Base-by-base conservation (phyloP, 1,140 invertebrate genomes). In the Bombus impatiens region DNA sequence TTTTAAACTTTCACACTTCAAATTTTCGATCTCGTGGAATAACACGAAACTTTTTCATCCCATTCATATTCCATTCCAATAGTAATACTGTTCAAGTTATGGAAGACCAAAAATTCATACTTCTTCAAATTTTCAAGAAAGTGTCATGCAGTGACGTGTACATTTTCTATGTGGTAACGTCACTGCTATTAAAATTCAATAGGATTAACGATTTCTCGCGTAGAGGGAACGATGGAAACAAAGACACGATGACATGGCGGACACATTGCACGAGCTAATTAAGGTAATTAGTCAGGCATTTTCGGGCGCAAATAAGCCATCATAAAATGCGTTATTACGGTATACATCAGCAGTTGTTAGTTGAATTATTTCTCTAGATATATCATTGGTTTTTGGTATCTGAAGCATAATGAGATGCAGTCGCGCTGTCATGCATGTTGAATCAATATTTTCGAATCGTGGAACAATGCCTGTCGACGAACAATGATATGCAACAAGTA, bases 401-500 rank as follows among this genome's bases (percentile, higher is more conserved):
- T 13, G 70, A 0, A 8, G 75, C 40, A 59, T 87, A 87, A 88
- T 88, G 86, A 88, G 35, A 44, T 83, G 65, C 75, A 78, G 42
- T 59, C 74, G 42, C 15, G 72, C 42, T 25, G 22, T 25, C 32
- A 12, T 47, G 44, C 74, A 47, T 80, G 81, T 79, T 87, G 78
- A 88, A 88, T 88, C 87, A 88, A 88, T 88, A 88, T 88, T 88
- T 88, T 80, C 86, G 65, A 84, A 81, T 80, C 70, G 71, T 28
- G 82, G 74, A 84, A 88, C 86, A 88, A 88, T 88, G 81, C 40
- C 62, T 65, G 28, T 2, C 44, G 37, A 25, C 70, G 74, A 67
- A 88, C 87, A 88, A 88, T 87, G 77, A 62, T 79, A 80, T 53
- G 87, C 87, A 88, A 88, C 87, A 88, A 88, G 87, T 88, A 88